A percentile compares a stretch with the other conserved stretches of the same genome.
phyloP scores from a whole-genome alignment of 2,888 invertebrate genomes.

The Boloria selene region DNA sequence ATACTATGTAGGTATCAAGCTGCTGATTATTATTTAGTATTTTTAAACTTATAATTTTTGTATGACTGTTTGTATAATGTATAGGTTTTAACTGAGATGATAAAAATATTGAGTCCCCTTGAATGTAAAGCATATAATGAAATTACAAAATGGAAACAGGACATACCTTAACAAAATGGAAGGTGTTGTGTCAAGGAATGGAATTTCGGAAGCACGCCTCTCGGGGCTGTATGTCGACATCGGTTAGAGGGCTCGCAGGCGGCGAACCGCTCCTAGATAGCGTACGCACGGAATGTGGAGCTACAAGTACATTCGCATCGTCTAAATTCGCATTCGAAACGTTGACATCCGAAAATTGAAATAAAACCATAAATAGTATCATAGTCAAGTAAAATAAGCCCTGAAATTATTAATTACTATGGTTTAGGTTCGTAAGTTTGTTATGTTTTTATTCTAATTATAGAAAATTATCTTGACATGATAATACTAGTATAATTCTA shows the following conservation, averaged over 20 bases:
- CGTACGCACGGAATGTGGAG: constrained; percentile 66
- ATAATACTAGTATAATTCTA: no score
- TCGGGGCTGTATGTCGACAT: constrained; percentile 57
- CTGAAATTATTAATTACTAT: no score
- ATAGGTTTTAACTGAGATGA: background rate
- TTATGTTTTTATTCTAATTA: no score
- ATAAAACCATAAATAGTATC: no score
- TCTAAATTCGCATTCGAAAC: no score
- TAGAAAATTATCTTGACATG: no score
- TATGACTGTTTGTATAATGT: background rate
- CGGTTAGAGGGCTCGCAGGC: constrained; percentile 60
- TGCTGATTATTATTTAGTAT: constrained; percentile 30
- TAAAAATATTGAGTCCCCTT: background rate
- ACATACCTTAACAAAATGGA: constrained; percentile 42
- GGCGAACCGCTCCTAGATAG: constrained; percentile 61
- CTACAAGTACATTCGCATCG: constrained; percentile 60
- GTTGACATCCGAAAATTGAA: no score
- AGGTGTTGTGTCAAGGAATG: constrained; percentile 63
- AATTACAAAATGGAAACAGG: constrained; percentile 32
- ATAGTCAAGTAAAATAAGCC: no score
- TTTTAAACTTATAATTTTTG: constrained; percentile 1
- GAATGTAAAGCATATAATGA: constrained; percentile 11
- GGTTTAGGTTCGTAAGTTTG: no score
- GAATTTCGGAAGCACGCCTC: constrained; percentile 66
- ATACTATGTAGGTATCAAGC: constrained; percentile 25